A percentile compares a stretch with the other conserved stretches of the same genome.
These are phyloP conservation scores for Sebastes vulpes DNA, from an alignment of 2,797 vertebrate species.

Conservation along the genomic window DNA sequence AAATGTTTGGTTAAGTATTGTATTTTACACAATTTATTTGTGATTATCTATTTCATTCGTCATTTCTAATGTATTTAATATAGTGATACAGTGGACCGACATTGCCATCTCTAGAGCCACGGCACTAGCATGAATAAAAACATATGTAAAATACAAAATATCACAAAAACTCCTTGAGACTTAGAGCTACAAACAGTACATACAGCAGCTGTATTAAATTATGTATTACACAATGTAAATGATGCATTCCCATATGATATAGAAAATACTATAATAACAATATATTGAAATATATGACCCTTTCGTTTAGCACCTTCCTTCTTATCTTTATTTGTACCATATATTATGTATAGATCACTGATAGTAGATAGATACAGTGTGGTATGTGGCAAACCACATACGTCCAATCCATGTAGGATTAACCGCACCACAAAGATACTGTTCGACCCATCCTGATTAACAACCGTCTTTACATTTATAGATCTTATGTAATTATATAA, in stretches of 20 bases:
- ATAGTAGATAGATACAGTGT: not conserved
- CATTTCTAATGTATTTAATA: not conserved
- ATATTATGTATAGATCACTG: not conserved
- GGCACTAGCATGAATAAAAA: not conserved
- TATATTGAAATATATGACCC: not conserved
- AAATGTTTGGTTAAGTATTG: not conserved
- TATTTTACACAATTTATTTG: not conserved
- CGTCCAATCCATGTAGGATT: not conserved
- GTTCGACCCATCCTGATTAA: not conserved
- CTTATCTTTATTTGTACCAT: no score
- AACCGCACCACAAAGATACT: not conserved
- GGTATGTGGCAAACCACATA: not conserved
- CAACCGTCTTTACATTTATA: not conserved
- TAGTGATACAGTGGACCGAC: not conserved
- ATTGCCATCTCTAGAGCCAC: not conserved
- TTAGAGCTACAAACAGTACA: not conserved
- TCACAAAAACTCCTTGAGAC: not conserved
- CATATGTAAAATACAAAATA: not conserved
- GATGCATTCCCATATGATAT: not conserved
- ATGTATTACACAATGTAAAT: not conserved
- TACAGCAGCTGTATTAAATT: not conserved
- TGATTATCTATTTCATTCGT: not conserved
- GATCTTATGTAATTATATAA: constrained; percentile 31
- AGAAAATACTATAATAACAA: not conserved
- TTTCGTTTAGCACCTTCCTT: not conserved